Base-by-base conservation (phyloP, 2,797 vertebrate species). In the Astyanax mexicanus region DNA sequence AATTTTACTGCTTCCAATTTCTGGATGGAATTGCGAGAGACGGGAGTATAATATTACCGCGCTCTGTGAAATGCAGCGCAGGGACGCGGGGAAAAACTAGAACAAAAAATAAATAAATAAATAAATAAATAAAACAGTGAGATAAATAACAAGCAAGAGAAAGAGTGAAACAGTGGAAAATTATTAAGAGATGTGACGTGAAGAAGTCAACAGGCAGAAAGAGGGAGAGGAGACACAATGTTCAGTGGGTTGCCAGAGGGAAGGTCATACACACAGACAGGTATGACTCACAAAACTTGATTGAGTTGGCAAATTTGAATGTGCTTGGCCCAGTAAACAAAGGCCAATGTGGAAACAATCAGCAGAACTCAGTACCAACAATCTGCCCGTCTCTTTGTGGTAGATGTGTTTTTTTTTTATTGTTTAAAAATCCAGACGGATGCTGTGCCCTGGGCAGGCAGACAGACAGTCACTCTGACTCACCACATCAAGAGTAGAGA, bases 331-430 rank as follows among this genome's bases (percentile, higher is more conserved):
- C 76, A 85, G 40, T 15, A 58, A 89, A 85, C 79, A 83, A 84
- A 82, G 84, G 87, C 86, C 89, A 91, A 89, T 90, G 83, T 91
- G 88, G 87, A 88, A 92, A 88, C 86, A 92, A 92, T 94, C 91
- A 91, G 87, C 75, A 75, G 87, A 75, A 67, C 76, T 89, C 88
- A 77, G 75, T 83, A 79, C 84, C 88, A 88, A 80, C 55, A 49
- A 69, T 67, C 42, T 78, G 64, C 55, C 75, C 77, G 72, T 79
- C 76, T 60, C 66, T 38, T 44, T 75, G 42, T 75, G 80, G 82
- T 51, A 45, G 78, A 86, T n/a, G n/a, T n/a, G n/a, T n/a, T 32
- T 32, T 5, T 32, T 32, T 32, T 32, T 32, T 32, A 32, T 32
- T 32, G 29, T 72, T 74, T 81, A 84, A 83, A 84, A 84, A 88